Percentiles rank a stretch among this genome's conserved stretches.
Conservation (phyloP, 2,113 vertebrate genomes). For the Pithys albifrons region DNA sequence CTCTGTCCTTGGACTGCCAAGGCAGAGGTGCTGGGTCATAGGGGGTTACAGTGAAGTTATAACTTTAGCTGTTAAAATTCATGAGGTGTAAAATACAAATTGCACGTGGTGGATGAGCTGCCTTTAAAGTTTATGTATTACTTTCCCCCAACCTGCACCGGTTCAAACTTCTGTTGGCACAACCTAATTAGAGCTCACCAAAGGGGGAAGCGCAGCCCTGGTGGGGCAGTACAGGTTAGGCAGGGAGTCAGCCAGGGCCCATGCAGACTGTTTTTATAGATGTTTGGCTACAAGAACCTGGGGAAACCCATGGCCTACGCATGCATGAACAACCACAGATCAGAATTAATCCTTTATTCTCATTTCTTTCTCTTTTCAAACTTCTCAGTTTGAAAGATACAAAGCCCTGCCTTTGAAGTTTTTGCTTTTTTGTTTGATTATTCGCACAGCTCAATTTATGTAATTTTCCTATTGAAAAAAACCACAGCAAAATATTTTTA, state of each 20-base stretch:
- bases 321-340: neutral
- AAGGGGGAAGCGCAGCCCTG: neutral
- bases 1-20: fast-evolving
- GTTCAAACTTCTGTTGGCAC: constrained; percentile 3
- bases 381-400: neutral
- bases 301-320: neutral
- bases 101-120: constrained; percentile 53
- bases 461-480: neutral
- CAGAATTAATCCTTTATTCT: neutral
- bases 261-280: neutral
- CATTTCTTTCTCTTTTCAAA: neutral
- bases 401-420: constrained; percentile 26
- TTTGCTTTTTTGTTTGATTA: neutral
- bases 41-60: constrained; percentile 29
- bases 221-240: neutral
- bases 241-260: neutral
- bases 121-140: constrained; percentile 55
- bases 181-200: neutral
- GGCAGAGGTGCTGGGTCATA: neutral
- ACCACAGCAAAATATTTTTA: neutral
- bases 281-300: neutral
- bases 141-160: neutral
- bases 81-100: constrained; percentile 70
- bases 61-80: constrained; percentile 57
- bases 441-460: neutral